phyloP scores from a whole-genome alignment of 2,113 vertebrate genomes.

The Prolemur simus region DNA sequence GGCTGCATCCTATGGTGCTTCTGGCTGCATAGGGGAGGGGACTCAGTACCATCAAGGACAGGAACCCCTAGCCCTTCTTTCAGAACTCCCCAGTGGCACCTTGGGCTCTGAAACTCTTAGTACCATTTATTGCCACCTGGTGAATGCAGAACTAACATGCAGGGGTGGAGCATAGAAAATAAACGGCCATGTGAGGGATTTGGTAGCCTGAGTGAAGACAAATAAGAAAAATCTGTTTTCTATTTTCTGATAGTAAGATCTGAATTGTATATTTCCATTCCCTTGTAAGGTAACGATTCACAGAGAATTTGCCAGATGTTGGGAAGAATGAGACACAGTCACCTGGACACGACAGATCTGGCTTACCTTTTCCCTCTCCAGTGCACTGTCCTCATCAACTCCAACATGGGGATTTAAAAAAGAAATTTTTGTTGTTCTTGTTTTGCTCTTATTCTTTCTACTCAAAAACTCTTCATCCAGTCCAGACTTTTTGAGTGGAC shows the following conservation, averaged over 20 bases:
- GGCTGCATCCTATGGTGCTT: neutral
- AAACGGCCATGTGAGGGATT: neutral
- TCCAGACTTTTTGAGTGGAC: neutral
- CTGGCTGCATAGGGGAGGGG: neutral
- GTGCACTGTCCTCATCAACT: neutral
- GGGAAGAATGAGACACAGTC: neutral
- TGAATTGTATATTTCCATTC: conserved; percentile 19
- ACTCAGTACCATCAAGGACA: neutral
- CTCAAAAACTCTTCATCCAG: neutral
- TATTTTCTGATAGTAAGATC: neutral
- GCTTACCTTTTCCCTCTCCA: neutral
- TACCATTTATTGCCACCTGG: neutral
- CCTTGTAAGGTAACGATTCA: neutral
- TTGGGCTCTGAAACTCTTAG: neutral
- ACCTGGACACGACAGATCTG: neutral
- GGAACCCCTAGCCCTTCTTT: neutral
- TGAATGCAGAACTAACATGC: neutral
- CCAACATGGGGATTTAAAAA: neutral
- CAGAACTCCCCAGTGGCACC: neutral
- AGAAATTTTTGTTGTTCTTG: neutral
- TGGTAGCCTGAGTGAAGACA: conserved; percentile 12
- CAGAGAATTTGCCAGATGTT: neutral
- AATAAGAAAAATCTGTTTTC: neutral
- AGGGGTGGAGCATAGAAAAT: neutral
- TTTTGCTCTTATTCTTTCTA: neutral